phyloP scores from a whole-genome alignment of 2,888 invertebrate species.

The Megastigmus dorsalis region DNA sequence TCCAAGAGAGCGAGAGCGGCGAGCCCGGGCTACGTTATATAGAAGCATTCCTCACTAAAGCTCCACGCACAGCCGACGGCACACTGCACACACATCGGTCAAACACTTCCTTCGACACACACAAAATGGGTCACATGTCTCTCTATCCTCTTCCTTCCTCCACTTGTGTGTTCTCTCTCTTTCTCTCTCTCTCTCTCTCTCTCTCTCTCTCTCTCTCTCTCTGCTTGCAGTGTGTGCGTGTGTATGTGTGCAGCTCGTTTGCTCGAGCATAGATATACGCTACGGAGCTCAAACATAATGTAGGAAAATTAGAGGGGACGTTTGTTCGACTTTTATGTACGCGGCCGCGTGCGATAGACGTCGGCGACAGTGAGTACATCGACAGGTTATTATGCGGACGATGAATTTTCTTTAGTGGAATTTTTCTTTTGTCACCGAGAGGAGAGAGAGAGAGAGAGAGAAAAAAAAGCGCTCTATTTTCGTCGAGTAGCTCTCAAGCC shows the following conservation, averaged over 20 bases:
- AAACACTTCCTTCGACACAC: not conserved
- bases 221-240: no score
- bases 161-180: no score
- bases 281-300: not conserved
- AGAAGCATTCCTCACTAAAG: constrained; percentile 1
- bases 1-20: no score
- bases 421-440: not conserved
- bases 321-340: not conserved
- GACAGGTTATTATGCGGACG: not conserved
- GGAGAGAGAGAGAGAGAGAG: not conserved
- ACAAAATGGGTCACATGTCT: not conserved
- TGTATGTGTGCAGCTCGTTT: no score
- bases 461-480: constrained; percentile 21
- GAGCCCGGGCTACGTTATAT: no score
- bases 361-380: not conserved
- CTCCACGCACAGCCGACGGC: not conserved
- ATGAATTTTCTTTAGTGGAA: not conserved
- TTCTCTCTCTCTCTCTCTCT: no score
- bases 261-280: not conserved
- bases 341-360: not conserved
- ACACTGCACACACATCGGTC: not conserved
- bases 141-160: not conserved
- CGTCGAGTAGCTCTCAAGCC: no score
- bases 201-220: no score
- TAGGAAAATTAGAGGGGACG: not conserved